Base-by-base conservation (phyloP, 2,888 invertebrate species). In the Hydrotaea diabolus region DNA sequence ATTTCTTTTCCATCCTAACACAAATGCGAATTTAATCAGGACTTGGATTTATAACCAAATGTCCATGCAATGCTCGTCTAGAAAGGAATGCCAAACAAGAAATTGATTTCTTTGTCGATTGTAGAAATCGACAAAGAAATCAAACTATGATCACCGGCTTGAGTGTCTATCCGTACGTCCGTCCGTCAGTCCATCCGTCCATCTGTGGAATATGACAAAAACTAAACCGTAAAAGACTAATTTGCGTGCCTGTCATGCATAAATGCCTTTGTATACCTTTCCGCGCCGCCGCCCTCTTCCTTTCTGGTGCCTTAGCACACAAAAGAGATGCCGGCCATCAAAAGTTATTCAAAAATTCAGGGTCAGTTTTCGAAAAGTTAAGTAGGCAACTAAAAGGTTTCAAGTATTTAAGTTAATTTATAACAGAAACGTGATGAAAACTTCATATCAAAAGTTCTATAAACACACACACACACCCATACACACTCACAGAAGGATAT, bases 321-420 rank as follows among this genome's bases (percentile, higher is more conserved):
- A 3, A 3, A 39, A 15, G n/a, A 36, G 36, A 31, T 36, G 36
- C 17, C 17, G 62, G 31, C 19, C 43, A 71, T 31, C 36, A 19
- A 77, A 77, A 78, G 43, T 75, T 79, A 46, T 76, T 78, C 8
- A 72, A 75, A 74, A 74, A 82, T 79, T 78, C 71, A 75, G 62
- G 82, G 75, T 82, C 72, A 78, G 59, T 64, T 76, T 21, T 49
- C 43, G 21, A 53, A 43, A 73, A 57, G 57, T 73, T 73, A 73
- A 73, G 57, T 73, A 73, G 57, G 57, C 73, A 73, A 73, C 73
- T 73, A 73, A 73, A 73, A 59, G 57, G 57, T 73, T 57, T 73
- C n/a, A 59, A 73, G 73, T 73, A 57, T 43, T 73, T 73, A 73
- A 73, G 39, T 73, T 57, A 73, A 59, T 73, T 73, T 73, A 73